Evolutionary conservation across 1,140 invertebrate species (phyloP).

Genomic region (Drosophila orosa): DNA sequence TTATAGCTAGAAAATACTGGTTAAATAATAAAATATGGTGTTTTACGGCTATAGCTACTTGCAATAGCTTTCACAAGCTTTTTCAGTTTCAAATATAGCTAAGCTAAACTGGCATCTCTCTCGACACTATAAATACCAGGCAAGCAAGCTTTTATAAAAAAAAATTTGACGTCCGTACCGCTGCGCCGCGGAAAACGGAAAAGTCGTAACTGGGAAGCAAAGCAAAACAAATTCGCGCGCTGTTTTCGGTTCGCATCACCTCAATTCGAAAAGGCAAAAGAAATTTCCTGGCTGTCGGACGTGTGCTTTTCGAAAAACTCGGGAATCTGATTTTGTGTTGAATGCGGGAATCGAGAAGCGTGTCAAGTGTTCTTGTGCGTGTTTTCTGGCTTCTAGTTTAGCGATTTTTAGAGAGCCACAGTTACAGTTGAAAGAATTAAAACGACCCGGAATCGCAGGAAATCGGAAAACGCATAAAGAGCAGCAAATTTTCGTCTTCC

Average conservation of each 20-base stretch:
- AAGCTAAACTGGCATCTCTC: no score
- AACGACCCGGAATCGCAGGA: constrained; percentile 23
- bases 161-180: constrained; percentile 1
- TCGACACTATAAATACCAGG: not conserved
- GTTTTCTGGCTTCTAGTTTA: constrained; percentile 24
- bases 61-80: no score
- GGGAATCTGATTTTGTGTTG: constrained; percentile 31
- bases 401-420: constrained; percentile 15
- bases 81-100: no score
- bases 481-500: constrained; percentile 42
- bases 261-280: not conserved
- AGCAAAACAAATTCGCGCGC: constrained; percentile 21
- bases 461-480: constrained; percentile 12
- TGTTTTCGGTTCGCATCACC: constrained; percentile 15
- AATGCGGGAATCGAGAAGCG: constrained; percentile 9
- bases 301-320: constrained; percentile 37
- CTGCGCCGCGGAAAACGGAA: constrained; percentile 11
- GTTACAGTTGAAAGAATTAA: not conserved
- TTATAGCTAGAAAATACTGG: no score
- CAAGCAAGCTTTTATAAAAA: not conserved
- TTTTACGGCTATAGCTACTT: no score
- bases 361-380: constrained; percentile 17
- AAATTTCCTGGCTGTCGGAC: constrained; percentile 48
- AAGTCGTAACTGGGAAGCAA: constrained; percentile 7
- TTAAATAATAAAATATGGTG: no score